These are phyloP conservation scores for Aricia artaxerxes DNA, from an alignment of 2,888 invertebrate genomes.

Conservation along the genomic window DNA sequence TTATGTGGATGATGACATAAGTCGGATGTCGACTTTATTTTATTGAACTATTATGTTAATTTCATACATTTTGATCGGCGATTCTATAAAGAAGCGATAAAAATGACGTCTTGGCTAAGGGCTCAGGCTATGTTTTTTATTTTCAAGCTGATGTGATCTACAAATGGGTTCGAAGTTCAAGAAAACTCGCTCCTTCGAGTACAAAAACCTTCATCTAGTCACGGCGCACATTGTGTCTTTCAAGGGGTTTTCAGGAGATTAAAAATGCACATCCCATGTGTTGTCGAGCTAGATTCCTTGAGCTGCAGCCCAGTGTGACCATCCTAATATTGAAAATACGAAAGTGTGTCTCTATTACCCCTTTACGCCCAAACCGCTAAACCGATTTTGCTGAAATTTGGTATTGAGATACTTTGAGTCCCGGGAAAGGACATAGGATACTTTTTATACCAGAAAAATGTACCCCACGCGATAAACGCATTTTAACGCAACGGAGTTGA, in stretches of 20 bases:
- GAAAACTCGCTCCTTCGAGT: background rate
- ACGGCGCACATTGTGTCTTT: background rate
- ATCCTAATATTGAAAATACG: background rate
- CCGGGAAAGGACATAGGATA: background rate
- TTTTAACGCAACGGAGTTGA: too few species aligned
- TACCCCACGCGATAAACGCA: too few species aligned
- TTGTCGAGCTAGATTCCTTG: constrained; percentile 10
- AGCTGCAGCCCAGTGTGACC: background rate
- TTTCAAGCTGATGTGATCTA: background rate
- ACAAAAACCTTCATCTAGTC: background rate
- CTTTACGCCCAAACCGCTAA: background rate
- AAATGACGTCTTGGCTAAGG: too few species aligned
- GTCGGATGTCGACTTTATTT: too few species aligned
- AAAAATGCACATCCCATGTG: constrained; percentile 12
- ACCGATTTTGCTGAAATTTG: too few species aligned
- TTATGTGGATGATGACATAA: too few species aligned
- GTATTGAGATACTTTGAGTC: background rate
- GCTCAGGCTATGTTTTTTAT: background rate
- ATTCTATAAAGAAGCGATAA: too few species aligned
- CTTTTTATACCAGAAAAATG: background rate
- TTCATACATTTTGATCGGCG: too few species aligned
- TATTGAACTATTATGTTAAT: too few species aligned
- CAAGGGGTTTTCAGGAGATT: constrained; percentile 23
- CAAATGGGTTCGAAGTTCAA: background rate
- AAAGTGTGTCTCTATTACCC: background rate